Evolutionary conservation across 1,140 invertebrate species (phyloP), one percentile per base, ranked within the genome.

Genomic region (Prorops nasuta): DNA sequence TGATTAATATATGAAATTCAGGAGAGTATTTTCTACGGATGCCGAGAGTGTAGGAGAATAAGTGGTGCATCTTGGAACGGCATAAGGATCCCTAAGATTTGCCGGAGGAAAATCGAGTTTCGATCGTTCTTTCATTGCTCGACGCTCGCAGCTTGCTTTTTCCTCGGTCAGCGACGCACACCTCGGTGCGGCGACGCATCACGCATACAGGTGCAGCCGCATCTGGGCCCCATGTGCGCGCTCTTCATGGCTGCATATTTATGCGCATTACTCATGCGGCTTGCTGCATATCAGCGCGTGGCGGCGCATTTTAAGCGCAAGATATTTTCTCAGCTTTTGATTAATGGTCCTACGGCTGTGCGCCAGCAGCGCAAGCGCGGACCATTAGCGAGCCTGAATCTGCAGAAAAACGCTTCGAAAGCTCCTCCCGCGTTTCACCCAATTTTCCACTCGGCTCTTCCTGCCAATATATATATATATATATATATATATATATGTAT

Each of bases 321-420:
- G 50, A 56, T 48, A 52, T 52, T 56, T 59, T 51, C 57, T 36
- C 43, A 12, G 45, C 35, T 49, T 51, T 52, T 63, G 60, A 63
- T 63, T 63, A 63, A 63, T 58, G 49, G 51, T 51, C 22, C 19
- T 14, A 15, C 34, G 31, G n/a, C n/a, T n/a, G n/a, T n/a, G n/a
- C 15, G 34, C 47, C 37, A 21, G 51, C 47, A 35, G 18, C 48
- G 28, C 31, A 42, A 18, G 22, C 36, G 50, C 19, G 50, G 45
- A 37, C 49, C 44, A 59, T 57, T 62, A 62, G 48, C 50, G 44
- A 51, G 34, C 34, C 32, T 17, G 35, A 31, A 51, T 21, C n/a
- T n/a, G n/a, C n/a, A n/a, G n/a, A n/a, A n/a, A n/a, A n/a, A n/a
- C n/a, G n/a, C n/a, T n/a, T n/a, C n/a, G n/a, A n/a, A n/a, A n/a